Percentiles rank a stretch among this genome's conserved stretches.
Evolutionary conservation across 2,888 invertebrate genomes (phyloP).

Genomic region (Watsonalla cultraria): DNA sequence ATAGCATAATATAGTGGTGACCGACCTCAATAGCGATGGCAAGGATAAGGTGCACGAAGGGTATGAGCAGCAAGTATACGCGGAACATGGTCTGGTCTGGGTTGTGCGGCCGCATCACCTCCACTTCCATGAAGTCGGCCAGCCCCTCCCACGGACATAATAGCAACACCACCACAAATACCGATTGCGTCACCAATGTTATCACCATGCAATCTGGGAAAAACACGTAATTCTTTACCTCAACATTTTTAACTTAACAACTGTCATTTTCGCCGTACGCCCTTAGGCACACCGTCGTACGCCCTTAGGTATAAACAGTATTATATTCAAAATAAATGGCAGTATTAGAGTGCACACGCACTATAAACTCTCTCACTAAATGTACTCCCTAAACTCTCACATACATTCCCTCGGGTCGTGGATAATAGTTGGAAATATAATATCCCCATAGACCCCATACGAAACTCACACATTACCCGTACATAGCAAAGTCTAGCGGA

Average conservation of each 20-base stretch:
- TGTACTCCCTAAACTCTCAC: too few relatives aligned
- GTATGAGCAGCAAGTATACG: slow-evolving; percentile 77
- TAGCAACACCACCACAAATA: slow-evolving; percentile 77
- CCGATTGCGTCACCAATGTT: slow-evolving; percentile 74
- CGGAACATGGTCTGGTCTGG: slow-evolving; percentile 71
- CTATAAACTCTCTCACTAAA: too few relatives aligned
- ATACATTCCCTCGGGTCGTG: too few relatives aligned
- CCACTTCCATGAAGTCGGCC: slow-evolving; percentile 77
- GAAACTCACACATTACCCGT: not conserved
- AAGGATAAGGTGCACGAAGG: slow-evolving; percentile 76
- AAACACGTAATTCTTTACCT: not conserved
- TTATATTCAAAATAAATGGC: too few relatives aligned
- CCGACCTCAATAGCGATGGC: slow-evolving; percentile 81
- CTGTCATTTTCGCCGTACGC: too few relatives aligned
- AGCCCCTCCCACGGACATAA: slow-evolving; percentile 76
- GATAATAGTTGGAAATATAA: too few relatives aligned
- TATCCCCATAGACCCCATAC: not conserved
- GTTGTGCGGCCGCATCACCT: slow-evolving; percentile 43
- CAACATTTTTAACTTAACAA: too few relatives aligned
- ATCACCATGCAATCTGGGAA: slow-evolving; percentile 78
- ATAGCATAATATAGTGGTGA: slow-evolving; percentile 2
- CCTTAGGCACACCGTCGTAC: too few relatives aligned
- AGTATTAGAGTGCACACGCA: too few relatives aligned
- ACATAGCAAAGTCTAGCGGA: not conserved
- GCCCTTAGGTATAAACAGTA: too few relatives aligned